phyloP scores from a whole-genome alignment of 2,888 invertebrate genomes.

The Serrognathus titanus region DNA sequence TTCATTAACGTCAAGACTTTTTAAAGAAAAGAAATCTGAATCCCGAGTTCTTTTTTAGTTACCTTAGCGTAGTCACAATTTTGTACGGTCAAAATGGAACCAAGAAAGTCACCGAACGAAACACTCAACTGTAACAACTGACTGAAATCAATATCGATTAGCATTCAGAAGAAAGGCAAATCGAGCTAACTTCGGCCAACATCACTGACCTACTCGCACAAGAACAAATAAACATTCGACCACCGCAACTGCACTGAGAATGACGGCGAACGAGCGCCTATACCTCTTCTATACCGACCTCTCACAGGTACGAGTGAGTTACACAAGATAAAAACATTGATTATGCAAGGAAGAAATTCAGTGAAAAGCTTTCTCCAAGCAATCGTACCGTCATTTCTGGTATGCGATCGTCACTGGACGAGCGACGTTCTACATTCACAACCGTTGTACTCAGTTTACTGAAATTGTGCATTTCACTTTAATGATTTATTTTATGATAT shows the following conservation, averaged over 20 bases:
- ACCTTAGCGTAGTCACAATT: too few relatives aligned
- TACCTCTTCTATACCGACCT: constrained; percentile 22
- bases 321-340: constrained; percentile 33
- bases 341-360: constrained; percentile 36
- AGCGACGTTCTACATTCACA: not conserved
- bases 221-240: constrained; percentile 20
- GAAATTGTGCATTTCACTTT: too few relatives aligned
- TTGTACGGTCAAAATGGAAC: too few relatives aligned
- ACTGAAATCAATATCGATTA: too few relatives aligned
- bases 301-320: constrained; percentile 25
- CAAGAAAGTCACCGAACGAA: too few relatives aligned
- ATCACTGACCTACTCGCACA: constrained; percentile 33
- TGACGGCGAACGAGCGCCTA: constrained; percentile 17
- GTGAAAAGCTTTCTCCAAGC: constrained; percentile 35
- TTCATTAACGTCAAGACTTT: too few relatives aligned
- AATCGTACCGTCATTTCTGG: not conserved
- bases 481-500: too few relatives aligned
- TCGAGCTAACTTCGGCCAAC: constrained; percentile 11
- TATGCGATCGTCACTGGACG: not conserved
- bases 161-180: too few relatives aligned
- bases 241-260: constrained; percentile 19
- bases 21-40: too few relatives aligned
- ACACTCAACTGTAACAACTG: too few relatives aligned
- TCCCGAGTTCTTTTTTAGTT: too few relatives aligned
- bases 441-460: not conserved